Conservation (phyloP, 1,140 invertebrate genomes). For the Panagrolaimus sp. region DNA sequence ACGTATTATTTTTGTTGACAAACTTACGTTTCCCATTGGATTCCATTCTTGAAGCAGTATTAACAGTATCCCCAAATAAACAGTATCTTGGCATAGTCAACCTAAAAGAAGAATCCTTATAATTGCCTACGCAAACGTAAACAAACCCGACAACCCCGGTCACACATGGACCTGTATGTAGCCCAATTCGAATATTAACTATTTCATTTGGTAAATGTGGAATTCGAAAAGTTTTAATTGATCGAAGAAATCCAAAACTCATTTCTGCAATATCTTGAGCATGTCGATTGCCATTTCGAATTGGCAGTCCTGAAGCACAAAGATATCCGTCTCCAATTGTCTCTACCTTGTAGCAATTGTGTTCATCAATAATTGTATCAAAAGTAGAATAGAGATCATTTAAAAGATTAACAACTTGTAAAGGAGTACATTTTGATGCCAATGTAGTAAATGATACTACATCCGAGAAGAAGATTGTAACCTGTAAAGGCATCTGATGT, state of each 20-base stretch:
- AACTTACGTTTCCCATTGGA: constrained; percentile 61
- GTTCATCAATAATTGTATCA: constrained; percentile 69
- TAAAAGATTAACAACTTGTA: constrained; percentile 70
- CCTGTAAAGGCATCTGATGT: too few species aligned
- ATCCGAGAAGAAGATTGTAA: constrained; percentile 66
- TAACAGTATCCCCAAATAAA: constrained; percentile 66
- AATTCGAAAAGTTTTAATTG: constrained; percentile 13
- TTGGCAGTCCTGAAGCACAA: constrained; percentile 66
- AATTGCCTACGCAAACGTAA: too few species aligned
- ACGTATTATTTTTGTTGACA: too few species aligned
- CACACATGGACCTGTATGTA: constrained; percentile 67
- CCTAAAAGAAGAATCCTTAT: too few species aligned
- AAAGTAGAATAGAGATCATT: constrained; percentile 75
- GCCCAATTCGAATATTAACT: constrained; percentile 10
- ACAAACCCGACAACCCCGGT: constrained; percentile 77
- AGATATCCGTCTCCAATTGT: constrained; percentile 67
- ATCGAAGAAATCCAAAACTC: constrained; percentile 57
- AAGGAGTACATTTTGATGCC: constrained; percentile 66
- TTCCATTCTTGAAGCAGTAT: constrained; percentile 64
- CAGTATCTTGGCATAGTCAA: constrained; percentile 79
- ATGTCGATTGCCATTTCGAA: constrained; percentile 64
- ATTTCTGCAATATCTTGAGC: constrained; percentile 64
- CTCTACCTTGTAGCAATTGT: constrained; percentile 72
- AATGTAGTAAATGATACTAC: constrained; percentile 91
- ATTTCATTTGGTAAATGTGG: constrained; percentile 18